Base-by-base conservation (phyloP, 2,113 vertebrate genomes). In the Meriones unguiculatus region DNA sequence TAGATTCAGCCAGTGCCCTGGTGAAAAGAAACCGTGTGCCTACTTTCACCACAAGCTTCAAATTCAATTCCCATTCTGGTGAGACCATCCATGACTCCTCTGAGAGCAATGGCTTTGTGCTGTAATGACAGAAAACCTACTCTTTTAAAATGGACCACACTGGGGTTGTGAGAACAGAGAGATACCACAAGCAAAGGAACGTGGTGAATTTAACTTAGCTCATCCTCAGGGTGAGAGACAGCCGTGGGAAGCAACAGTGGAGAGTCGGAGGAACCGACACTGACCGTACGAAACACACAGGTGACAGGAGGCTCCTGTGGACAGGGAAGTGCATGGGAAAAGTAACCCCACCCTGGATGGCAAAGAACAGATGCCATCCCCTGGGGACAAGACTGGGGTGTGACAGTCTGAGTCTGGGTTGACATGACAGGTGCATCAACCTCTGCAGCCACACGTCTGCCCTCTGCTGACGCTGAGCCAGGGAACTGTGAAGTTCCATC, bases 11-110 rank as follows among this genome's bases (percentile, higher is more conserved):
- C 20, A 59, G 18, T 59, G 78, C 59, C 78, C 20, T n/a, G 59
- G 46, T 46, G 18, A 67, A 25, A 38, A 35, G 41, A 4, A 5
- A 28, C 8, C 4, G 7, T 8, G 17, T 0, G 3, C 22, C 25
- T 7, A 13, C 28, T 46, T 30, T 30, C 6, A 30, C 5, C 0
- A 11, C 15, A 18, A 65, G 38, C 14, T 22, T 32, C n/a, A 64
- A 41, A 65, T 46, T 59, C 25, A 46, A 24, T 65, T 30, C 24
- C 8, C n/a, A 28, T 41, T 64, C n/a, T 32, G 25, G n/a, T 32
- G 13, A 65, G 62, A 46, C 25, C 13, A n/a, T 65, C n/a, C 28
- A 15, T 30, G 81, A 41, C 13, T 41, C 82, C 38, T 86, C 82
- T 67, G 28, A 38, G 22, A 65, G 59, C 28, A 18, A 25, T 0